Base-by-base conservation (phyloP, 2,888 invertebrate species). In the Agrilus mali region DNA sequence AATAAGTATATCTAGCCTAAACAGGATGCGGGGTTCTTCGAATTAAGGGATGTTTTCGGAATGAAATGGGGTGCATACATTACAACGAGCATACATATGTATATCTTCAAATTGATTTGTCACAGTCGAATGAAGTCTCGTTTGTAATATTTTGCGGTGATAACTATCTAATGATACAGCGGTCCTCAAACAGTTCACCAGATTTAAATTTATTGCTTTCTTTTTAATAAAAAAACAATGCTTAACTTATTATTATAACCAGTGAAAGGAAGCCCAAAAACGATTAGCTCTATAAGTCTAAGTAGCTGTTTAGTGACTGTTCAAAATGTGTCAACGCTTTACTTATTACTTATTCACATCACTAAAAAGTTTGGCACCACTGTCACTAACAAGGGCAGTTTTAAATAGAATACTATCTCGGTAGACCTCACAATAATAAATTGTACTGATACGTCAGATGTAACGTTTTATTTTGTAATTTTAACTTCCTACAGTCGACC, bases 61-160 rank as follows among this genome's bases (percentile, higher is more conserved):
- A 49, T 49, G 47, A 52, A 57, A 54, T 53, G 54, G 65, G 64
- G 65, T 64, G 64, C 60, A 67, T 67, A 67, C 56, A 65, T 66
- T 65, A 65, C 51, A 52, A 45, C 51, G 46, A 47, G 54, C 64
- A 67, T 66, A 66, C 66, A 67, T 66, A 67, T 66, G 65, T 66
- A 66, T 67, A 66, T 66, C 64, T 65, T 64, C 65, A 66, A 67
- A 67, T 66, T 67, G 67, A 67, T 67, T 67, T 67, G 67, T 67
- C 67, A 66, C 66, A 64, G 64, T 53, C 63, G 64, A 65, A 63
- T 57, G 60, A 60, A 61, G 64, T 60, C 60, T 61, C 60, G 63
- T 60, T 61, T 56, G 58, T 61, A 60, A 63, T 65, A 62, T 64
- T 65, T 64, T 64, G 58, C 57, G 50, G 53, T 57, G 66, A 66